These are phyloP conservation scores for Malurus elegans DNA, from an alignment of 2,113 vertebrate genomes.

Conservation along the genomic window DNA sequence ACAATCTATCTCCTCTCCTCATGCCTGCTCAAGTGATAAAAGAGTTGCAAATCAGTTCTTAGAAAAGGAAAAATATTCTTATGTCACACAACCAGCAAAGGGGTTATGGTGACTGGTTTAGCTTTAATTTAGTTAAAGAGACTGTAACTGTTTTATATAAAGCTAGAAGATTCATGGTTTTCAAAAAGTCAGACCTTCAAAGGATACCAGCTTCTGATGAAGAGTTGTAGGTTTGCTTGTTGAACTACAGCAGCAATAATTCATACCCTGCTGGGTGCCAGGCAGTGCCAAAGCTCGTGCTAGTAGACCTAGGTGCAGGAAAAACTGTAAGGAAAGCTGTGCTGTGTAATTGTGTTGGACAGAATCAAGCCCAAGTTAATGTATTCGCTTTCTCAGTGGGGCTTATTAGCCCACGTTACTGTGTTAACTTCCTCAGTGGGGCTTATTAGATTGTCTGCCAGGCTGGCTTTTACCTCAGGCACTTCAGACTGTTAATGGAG, in stretches of 20 bases:
- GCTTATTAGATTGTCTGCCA: not conserved
- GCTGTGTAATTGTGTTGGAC: not conserved
- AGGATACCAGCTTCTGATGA: not conserved
- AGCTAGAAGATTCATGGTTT: not conserved
- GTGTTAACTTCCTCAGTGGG: not conserved
- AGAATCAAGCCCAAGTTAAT: not conserved
- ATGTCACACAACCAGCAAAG: not conserved
- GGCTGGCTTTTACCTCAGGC: not conserved
- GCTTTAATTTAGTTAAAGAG: not conserved
- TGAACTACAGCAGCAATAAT: not conserved
- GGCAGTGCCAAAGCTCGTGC: not conserved
- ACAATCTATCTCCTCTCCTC: not conserved
- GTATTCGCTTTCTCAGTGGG: not conserved
- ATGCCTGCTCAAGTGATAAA: not conserved
- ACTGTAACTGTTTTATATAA: not conserved
- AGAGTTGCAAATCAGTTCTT: not conserved
- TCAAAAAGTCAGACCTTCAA: not conserved
- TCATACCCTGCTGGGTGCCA: rapidly evolving
- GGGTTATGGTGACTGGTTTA: not conserved
- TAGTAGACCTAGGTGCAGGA: not conserved
- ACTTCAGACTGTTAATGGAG: not conserved
- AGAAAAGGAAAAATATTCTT: not conserved
- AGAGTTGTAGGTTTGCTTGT: not conserved
- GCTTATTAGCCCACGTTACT: not conserved
- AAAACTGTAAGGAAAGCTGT: not conserved